Percentiles rank a stretch among this genome's conserved stretches.
Evolutionary conservation across 1,140 invertebrate genomes (phyloP).

Genomic region (Contarinia nasturtii): DNA sequence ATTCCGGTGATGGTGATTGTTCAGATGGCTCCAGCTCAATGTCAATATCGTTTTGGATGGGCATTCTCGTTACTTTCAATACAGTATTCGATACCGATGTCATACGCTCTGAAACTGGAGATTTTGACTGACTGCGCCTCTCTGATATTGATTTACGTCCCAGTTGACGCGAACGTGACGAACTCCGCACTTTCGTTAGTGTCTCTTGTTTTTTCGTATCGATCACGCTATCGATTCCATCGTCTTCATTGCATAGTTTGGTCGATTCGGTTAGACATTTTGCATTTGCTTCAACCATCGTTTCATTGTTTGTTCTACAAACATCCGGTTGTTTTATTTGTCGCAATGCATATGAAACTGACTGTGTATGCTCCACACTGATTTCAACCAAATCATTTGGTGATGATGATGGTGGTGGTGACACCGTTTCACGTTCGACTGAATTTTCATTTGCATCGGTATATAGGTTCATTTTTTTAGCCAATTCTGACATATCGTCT

Average conservation of each 20-base stretch:
- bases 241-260: background rate
- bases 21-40: background rate
- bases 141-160: slow-evolving; percentile 1
- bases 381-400: too few relatives aligned
- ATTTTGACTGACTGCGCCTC: slow-evolving; percentile 7
- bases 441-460: too few relatives aligned
- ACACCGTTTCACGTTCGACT: too few relatives aligned
- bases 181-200: background rate
- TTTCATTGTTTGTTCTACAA: slow-evolving; percentile 22
- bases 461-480: background rate
- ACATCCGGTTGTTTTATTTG: slow-evolving; percentile 14
- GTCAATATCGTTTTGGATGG: too few relatives aligned
- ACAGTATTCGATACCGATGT: background rate
- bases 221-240: background rate
- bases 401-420: background rate
- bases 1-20: too few relatives aligned
- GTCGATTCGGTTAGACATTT: slow-evolving; percentile 22
- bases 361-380: background rate
- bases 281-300: slow-evolving; percentile 25
- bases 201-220: background rate
- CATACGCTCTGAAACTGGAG: slow-evolving; percentile 5
- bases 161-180: background rate
- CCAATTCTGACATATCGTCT: background rate
- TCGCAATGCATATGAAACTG: background rate
- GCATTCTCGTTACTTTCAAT: background rate